These are phyloP conservation scores for Cranoglanis bouderius DNA, from an alignment of 2,113 vertebrate species.

Conservation along the genomic window DNA sequence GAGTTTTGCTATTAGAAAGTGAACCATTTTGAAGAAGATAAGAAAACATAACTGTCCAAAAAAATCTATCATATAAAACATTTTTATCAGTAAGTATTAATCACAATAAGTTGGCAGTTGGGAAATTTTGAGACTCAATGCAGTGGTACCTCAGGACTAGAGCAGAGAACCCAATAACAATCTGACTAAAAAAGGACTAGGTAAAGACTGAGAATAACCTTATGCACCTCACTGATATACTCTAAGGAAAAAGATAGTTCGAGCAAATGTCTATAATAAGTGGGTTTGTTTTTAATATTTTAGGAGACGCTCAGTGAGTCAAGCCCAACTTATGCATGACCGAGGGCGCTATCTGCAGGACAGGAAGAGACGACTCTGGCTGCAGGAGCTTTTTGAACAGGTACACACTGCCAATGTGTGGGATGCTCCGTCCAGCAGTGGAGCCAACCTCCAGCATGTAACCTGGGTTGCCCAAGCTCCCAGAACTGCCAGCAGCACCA, in stretches of 20 bases:
- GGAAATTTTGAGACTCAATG: background rate
- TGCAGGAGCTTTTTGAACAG: conserved; percentile 87
- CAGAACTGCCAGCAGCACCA: conserved; percentile 83
- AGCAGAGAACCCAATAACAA: background rate
- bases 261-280: background rate
- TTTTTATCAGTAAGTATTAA: background rate
- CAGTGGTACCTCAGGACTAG: background rate
- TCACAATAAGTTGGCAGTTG: background rate
- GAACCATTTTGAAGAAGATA: background rate
- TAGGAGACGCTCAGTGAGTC: conserved; percentile 92
- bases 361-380: conserved; percentile 83
- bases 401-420: conserved; percentile 90
- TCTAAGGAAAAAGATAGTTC: background rate
- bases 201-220: background rate
- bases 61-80: background rate
- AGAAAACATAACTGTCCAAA: background rate
- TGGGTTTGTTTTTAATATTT: background rate
- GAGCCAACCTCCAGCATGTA: conserved; percentile 63
- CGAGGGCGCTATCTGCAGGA: conserved; percentile 91
- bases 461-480: conserved; percentile 76
- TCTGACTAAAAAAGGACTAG: background rate
- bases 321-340: conserved; percentile 95
- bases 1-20: background rate
- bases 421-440: conserved; percentile 56
- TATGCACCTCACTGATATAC: too few relatives aligned